Conservation (phyloP, 2,797 vertebrate species). For the Centroberyx gerrardi region DNA sequence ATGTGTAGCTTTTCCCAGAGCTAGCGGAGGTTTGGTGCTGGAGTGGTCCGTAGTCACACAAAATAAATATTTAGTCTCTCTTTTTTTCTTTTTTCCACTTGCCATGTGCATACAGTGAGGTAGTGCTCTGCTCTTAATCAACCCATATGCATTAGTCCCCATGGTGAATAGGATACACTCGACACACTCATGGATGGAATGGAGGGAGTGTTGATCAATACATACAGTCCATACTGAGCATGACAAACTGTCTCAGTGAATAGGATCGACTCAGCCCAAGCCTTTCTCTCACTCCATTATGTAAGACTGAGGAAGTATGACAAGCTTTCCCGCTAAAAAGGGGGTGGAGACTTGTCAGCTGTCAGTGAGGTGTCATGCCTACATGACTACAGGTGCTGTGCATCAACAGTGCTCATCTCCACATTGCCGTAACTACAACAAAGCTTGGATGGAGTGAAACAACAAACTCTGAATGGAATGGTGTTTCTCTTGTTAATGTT, state of each 20-base stretch:
- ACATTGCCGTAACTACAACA: conserved; percentile 41
- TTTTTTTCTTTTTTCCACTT: conserved; percentile 8
- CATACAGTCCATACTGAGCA: neutral
- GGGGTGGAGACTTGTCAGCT: conserved; percentile 14
- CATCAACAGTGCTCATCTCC: conserved; percentile 23
- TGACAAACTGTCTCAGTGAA: neutral
- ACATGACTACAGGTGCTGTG: conserved; percentile 38
- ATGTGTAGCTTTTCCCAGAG: conserved; percentile 14
- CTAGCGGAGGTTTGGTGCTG: conserved; percentile 21
- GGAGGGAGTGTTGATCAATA: neutral
- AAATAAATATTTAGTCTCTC: conserved; percentile 67
- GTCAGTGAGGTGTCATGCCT: conserved; percentile 35
- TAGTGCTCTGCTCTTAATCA: conserved; percentile 31
- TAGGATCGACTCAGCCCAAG: neutral
- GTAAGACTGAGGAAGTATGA: conserved; percentile 20
- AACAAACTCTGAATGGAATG: neutral
- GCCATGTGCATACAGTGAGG: conserved; percentile 9
- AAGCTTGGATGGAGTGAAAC: conserved; percentile 17
- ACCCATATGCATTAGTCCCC: conserved; percentile 7
- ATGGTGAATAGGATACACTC: neutral
- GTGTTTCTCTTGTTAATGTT: neutral
- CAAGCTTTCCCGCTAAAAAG: conserved; percentile 5
- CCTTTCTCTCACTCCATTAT: conserved; percentile 1
- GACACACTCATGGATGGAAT: neutral
- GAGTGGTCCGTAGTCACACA: conserved; percentile 33